Percentiles rank a stretch among this genome's conserved stretches.
phyloP scores from a whole-genome alignment of 2,888 invertebrate species.

The Neoascia interrupta region DNA sequence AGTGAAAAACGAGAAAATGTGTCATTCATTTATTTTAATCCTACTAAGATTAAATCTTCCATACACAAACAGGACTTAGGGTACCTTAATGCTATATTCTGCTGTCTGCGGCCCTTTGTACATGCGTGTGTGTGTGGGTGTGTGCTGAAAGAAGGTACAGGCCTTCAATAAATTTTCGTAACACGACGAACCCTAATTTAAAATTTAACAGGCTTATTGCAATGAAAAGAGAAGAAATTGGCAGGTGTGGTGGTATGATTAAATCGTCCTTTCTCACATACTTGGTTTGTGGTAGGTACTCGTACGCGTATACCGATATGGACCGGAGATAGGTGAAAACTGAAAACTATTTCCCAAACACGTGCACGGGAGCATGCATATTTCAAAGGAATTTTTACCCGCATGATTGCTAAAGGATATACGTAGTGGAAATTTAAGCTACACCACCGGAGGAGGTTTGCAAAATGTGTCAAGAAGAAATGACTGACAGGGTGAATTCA shows the following conservation, averaged over 20 bases:
- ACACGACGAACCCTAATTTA: conserved; percentile 30
- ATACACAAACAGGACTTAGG: no score
- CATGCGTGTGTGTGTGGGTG: neutral
- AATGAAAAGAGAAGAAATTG: conserved; percentile 33
- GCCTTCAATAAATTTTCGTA: conserved; percentile 15
- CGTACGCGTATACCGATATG: neutral
- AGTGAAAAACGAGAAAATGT: conserved; percentile 14
- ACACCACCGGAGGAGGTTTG: neutral
- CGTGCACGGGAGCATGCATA: no score
- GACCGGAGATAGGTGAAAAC: neutral
- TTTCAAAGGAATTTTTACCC: neutral
- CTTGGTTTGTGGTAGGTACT: conserved; percentile 23
- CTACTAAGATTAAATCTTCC: conserved; percentile 27
- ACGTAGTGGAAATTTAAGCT: neutral
- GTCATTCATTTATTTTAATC: conserved; percentile 20
- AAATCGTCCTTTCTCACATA: no score
- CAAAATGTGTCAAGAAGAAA: neutral
- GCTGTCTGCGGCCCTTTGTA: neutral
- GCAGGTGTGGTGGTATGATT: conserved; percentile 31
- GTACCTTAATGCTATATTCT: no score
- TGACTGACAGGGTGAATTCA: conserved; percentile 16
- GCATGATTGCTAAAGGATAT: conserved; percentile 28
- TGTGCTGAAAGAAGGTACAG: neutral
- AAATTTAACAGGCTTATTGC: conserved; percentile 31
- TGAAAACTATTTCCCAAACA: neutral